Conservation (phyloP, 2,113 vertebrate genomes). For the Pomatorhinus ruficollis region DNA sequence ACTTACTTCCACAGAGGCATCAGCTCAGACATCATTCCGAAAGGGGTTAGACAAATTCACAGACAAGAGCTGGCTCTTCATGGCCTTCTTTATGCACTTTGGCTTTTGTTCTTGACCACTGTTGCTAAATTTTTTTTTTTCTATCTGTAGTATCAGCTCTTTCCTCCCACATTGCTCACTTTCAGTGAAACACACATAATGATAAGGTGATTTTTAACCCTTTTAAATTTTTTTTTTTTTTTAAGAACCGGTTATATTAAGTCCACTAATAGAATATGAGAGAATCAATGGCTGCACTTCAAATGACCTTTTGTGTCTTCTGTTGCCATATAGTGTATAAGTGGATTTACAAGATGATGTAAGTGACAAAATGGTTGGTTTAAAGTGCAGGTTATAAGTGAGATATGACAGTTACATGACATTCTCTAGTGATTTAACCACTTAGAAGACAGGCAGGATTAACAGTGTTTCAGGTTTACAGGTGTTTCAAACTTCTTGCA, state of each 20-base stretch:
- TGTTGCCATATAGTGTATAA: not conserved
- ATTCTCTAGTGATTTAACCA: not conserved
- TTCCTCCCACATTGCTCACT: not conserved
- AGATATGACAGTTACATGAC: not conserved
- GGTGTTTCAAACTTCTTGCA: not conserved
- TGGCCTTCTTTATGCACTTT: not conserved
- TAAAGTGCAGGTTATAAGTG: not conserved
- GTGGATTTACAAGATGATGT: not conserved
- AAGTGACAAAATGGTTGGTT: not conserved
- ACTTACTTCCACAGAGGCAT: not conserved
- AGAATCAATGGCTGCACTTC: not conserved
- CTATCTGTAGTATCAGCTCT: not conserved
- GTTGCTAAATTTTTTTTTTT: not conserved
- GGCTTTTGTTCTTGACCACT: not conserved
- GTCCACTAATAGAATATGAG: not conserved
- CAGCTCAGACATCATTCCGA: not conserved
- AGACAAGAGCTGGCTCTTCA: not conserved
- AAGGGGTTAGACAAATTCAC: not conserved
- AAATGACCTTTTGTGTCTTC: not conserved
- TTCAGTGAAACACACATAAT: not conserved
- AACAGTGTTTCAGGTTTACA: not conserved
- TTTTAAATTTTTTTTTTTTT: not conserved
- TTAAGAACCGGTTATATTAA: not conserved
- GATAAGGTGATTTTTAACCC: not conserved
- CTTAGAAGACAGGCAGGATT: not conserved